A percentile compares a stretch with the other conserved stretches of the same genome.
Evolutionary conservation across 1,140 invertebrate species (phyloP).

Genomic region (Pomacea maculata): DNA sequence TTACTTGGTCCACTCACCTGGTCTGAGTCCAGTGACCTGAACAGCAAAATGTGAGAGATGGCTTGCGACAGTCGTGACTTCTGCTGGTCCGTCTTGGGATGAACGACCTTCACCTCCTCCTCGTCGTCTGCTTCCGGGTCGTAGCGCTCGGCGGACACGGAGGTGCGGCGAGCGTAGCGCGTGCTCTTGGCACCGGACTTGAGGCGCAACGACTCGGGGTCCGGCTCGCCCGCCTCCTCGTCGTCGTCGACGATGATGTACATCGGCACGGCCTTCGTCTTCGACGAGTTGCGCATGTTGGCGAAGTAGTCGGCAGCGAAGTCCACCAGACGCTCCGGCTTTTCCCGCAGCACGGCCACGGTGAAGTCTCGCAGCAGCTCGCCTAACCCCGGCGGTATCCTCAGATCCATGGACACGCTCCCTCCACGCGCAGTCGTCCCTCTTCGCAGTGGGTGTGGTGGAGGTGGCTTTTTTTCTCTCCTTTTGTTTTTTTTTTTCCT

Average conservation of each 20-base stretch:
- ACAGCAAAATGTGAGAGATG: conserved; percentile 91
- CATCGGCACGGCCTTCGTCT: conserved; percentile 59
- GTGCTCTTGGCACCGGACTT: conserved; percentile 55
- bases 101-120: conserved; percentile 72
- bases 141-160: conserved; percentile 83
- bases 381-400: conserved; percentile 86
- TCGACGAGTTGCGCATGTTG: conserved; percentile 65
- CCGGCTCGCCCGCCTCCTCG: conserved; percentile 59
- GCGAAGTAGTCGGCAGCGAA: conserved; percentile 93
- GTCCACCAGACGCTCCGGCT: conserved; percentile 87
- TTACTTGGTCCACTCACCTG: conserved; percentile 74
- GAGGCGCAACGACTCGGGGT: conserved; percentile 41
- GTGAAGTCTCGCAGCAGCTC: conserved; percentile 94
- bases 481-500: background rate
- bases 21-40: conserved; percentile 83
- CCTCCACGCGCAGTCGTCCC: background rate
- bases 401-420: conserved; percentile 47
- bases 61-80: conserved; percentile 86
- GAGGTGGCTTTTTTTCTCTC: background rate
- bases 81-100: conserved; percentile 76
- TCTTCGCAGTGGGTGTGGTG: background rate
- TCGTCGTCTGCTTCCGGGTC: conserved; percentile 88
- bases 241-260: conserved; percentile 63
- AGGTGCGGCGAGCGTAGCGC: conserved; percentile 54
- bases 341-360: conserved; percentile 90